Percentiles rank a stretch among this genome's conserved stretches.
phyloP scores from a whole-genome alignment of 1,140 invertebrate species.

The Leptinotarsa defecta region DNA sequence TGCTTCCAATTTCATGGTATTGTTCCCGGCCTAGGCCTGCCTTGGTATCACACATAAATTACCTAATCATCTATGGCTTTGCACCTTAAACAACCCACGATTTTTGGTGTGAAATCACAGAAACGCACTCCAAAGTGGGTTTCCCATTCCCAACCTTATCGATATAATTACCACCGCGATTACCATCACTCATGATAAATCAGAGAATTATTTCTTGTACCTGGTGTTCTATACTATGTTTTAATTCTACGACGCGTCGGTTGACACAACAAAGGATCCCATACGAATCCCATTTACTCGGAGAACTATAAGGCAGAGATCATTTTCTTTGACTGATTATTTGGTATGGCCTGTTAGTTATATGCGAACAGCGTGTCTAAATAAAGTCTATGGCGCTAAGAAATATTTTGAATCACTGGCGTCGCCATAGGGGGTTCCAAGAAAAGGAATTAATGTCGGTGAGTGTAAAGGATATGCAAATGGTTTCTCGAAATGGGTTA shows the following conservation, averaged over 20 bases:
- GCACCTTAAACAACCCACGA: too few relatives aligned
- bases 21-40: too few relatives aligned
- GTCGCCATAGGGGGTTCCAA: slow-evolving; percentile 7
- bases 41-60: too few relatives aligned
- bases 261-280: slow-evolving; percentile 8
- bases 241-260: not conserved
- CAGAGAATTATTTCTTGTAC: slow-evolving; percentile 1
- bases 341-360: slow-evolving; percentile 19
- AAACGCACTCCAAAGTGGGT: too few relatives aligned
- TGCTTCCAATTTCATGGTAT: too few relatives aligned
- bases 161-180: slow-evolving; percentile 3
- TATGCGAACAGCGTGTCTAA: slow-evolving; percentile 18
- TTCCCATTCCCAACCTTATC: not conserved
- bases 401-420: slow-evolving; percentile 16
- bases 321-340: slow-evolving; percentile 20
- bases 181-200: slow-evolving; percentile 1
- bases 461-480: slow-evolving; percentile 8
- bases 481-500: slow-evolving; percentile 9
- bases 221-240: slow-evolving; percentile 8
- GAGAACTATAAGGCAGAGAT: slow-evolving; percentile 3
- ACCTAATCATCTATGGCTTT: too few relatives aligned
- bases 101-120: too few relatives aligned
- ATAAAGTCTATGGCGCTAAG: slow-evolving; percentile 19
- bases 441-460: slow-evolving; percentile 12
- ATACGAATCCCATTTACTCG: slow-evolving; percentile 12